Evolutionary conservation across 2,797 vertebrate genomes (phyloP), one percentile per base, ranked within the genome.

Genomic region (Huso huso): DNA sequence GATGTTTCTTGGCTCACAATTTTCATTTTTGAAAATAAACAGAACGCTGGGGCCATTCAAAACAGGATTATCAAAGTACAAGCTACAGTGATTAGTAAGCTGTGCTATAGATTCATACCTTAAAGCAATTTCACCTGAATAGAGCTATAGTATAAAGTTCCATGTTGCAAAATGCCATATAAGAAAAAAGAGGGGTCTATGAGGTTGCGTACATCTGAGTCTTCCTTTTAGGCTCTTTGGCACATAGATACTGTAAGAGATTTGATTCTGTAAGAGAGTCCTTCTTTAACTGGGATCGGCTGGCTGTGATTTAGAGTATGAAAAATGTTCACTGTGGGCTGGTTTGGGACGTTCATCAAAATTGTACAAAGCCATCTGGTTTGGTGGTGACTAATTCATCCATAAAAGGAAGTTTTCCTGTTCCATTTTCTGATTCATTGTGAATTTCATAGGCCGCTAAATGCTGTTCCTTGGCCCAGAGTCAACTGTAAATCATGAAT

Each of bases 61-160:
- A 72, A 79, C 63, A 63, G 66, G 74, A 78, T 78, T 84, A 75
- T 82, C 81, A 83, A 83, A 86, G 85, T 81, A 86, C 73, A 63
- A 79, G 37, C 37, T 37, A 37, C 37, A 37, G 37, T 37, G 37
- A 37, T 5, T 37, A 37, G 37, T 37, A 37, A 37, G 37, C 37
- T 37, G 37, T 37, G 37, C 37, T 37, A 37, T 37, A 37, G 37
- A 37, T 37, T 37, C 37, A 37, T 37, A 4, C 37, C 37, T 37
- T 37, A 37, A 37, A 37, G 37, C 37, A 37, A 37, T 37, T 37
- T 37, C 37, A 37, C 37, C 37, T 37, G 37, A 37, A 37, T 4
- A 37, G 5, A 37, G 37, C 37, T 37, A 5, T 4, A 37, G 37
- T 37, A 37, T 37, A 37, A 37, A 37, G 37, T 37, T 37, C 37